Evolutionary conservation across 2,888 invertebrate species (phyloP).

Genomic region (Amblyteles armatorius): DNA sequence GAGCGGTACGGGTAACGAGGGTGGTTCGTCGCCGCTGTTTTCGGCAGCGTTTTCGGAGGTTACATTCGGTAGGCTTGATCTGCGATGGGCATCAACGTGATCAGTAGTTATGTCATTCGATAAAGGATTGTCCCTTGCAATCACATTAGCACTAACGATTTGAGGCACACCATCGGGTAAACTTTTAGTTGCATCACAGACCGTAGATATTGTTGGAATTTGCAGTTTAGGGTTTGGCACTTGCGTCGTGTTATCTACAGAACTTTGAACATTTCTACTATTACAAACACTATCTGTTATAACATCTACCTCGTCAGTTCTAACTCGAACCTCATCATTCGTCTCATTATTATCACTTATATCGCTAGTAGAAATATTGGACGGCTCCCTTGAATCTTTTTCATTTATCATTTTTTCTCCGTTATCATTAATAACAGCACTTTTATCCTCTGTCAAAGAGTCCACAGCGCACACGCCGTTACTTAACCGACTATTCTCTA

Average conservation of each 20-base stretch:
- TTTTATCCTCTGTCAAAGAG: conserved; percentile 76
- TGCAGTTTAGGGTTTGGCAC: conserved; percentile 84
- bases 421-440: conserved; percentile 81
- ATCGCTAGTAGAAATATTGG: conserved; percentile 83
- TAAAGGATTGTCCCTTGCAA: conserved; percentile 79
- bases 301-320: conserved; percentile 77
- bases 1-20: conserved; percentile 80
- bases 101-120: conserved; percentile 76
- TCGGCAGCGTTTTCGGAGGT: conserved; percentile 80
- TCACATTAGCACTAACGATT: conserved; percentile 81
- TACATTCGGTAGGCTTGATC: conserved; percentile 87
- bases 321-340: conserved; percentile 72
- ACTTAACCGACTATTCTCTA: conserved; percentile 83
- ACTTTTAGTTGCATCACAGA: conserved; percentile 89
- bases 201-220: conserved; percentile 90
- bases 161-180: conserved; percentile 83
- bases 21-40: conserved; percentile 82
- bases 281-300: conserved; percentile 82
- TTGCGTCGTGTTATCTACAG: conserved; percentile 83
- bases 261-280: conserved; percentile 82
- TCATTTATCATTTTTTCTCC: conserved; percentile 76
- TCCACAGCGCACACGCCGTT: conserved; percentile 76
- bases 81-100: conserved; percentile 84
- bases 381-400: conserved; percentile 82
- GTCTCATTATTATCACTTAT: conserved; percentile 81